Base-by-base conservation (phyloP, 2,797 vertebrate genomes). In the Malurus splendens region DNA sequence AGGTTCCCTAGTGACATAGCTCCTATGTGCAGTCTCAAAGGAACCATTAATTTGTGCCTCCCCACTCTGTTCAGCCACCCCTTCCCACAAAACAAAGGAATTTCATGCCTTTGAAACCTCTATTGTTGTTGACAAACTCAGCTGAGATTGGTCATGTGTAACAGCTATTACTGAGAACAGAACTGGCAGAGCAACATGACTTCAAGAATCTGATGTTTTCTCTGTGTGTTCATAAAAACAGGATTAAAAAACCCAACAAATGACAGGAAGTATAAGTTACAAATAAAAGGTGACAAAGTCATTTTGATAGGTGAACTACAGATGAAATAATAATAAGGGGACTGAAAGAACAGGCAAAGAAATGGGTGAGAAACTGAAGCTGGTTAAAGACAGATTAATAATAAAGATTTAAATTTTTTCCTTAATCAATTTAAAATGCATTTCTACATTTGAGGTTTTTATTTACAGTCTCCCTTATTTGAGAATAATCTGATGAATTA, bases 81-180 rank as follows among this genome's bases (percentile, higher is more conserved):
- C n/a, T 65, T 83, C 39, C 61, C 66, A 72, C 0, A 2, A 89
- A 87, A 90, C 70, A 94, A 94, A 89, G 38, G 44, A 50, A 74
- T 78, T 82, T 80, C 72, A 93, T 10, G 64, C 80, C 86, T 90
- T 82, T 71, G 57, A 92, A 86, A 83, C 36, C 30, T 44, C 90
- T 48, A 5, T 32, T 82, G 54, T 38, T 85, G 41, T 65, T 92
- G 80, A 89, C 77, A 81, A 92, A 89, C 79, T 94, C 90, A 51
- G 59, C 66, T 92, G 77, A 92, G 81, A 81, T 55, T 45, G 33
- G 62, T 65, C 83, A 68, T 86, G 71, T n/a, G 6, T 68, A 88
- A 75, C 74, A 93, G 83, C 66, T 57, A 14, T 78, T 87, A 47
- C 24, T 33, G 25, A 54, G 57, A 85, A 24, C n/a, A 78, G 65